Conservation (phyloP, 2,797 vertebrate species). For the Artibeus jamaicensis region DNA sequence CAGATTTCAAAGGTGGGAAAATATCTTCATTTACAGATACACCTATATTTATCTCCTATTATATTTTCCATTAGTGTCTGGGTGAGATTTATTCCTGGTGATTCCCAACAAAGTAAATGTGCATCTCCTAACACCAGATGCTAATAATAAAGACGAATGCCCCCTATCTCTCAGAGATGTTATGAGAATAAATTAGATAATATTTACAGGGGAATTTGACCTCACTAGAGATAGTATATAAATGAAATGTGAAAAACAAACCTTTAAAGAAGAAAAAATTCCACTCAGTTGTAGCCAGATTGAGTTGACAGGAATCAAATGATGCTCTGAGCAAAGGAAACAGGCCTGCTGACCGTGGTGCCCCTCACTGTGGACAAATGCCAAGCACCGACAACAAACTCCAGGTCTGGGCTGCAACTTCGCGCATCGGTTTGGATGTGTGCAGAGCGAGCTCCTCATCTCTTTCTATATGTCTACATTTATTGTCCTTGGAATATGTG, state of each 20-base stretch:
- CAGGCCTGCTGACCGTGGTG: slow-evolving; percentile 42
- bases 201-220: slow-evolving; percentile 62
- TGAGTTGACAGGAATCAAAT: slow-evolving; percentile 54
- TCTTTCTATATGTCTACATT: neutral
- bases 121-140: slow-evolving; percentile 60
- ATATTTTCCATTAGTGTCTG: slow-evolving; percentile 72
- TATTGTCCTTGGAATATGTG: neutral
- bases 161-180: slow-evolving; percentile 39
- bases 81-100: slow-evolving; percentile 68
- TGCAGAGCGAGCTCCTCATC: neutral
- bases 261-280: slow-evolving; percentile 70
- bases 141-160: slow-evolving; percentile 66
- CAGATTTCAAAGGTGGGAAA: slow-evolving; percentile 76
- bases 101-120: slow-evolving; percentile 66
- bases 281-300: slow-evolving; percentile 67
- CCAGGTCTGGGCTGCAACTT: neutral
- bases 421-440: neutral
- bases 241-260: neutral
- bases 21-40: slow-evolving; percentile 73
- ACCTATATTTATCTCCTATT: slow-evolving; percentile 74
- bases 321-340: neutral
- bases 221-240: slow-evolving; percentile 22
- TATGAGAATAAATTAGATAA: slow-evolving; percentile 62
- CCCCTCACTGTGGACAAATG: slow-evolving; percentile 60
- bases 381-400: slow-evolving; percentile 62